Conservation (phyloP, 2,113 vertebrate genomes). For the Shinisaurus crocodilurus region DNA sequence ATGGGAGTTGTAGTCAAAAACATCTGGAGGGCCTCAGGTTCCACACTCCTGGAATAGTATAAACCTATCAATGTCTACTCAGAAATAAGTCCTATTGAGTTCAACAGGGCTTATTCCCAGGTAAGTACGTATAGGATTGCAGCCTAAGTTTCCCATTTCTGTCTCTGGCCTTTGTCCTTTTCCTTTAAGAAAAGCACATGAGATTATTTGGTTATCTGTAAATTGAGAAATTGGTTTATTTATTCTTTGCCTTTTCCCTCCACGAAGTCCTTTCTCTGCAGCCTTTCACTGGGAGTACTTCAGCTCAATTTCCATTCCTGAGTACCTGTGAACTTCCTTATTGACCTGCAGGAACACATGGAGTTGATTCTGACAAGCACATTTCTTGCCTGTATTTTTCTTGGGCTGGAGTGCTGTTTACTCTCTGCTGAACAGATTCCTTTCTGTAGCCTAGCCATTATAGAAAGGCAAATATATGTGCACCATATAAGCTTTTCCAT, state of each 20-base stretch:
- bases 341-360: neutral
- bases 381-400: constrained; percentile 29
- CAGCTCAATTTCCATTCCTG: neutral
- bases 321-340: neutral
- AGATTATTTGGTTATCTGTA: neutral
- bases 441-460: constrained; percentile 32
- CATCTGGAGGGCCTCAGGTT: neutral
- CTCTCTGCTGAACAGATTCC: constrained; percentile 9
- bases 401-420: constrained; percentile 26
- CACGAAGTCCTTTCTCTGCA: neutral
- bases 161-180: neutral
- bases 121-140: too few relatives aligned
- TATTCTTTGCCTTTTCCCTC: neutral
- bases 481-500: constrained; percentile 6
- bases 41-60: neutral
- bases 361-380: neutral
- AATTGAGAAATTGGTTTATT: neutral
- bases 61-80: neutral
- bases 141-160: neutral
- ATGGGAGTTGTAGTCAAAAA: neutral
- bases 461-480: neutral
- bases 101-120: too few relatives aligned
- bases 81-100: too few relatives aligned
- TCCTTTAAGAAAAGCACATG: neutral
- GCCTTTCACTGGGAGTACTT: neutral